Evolutionary conservation across 2,888 invertebrate species (phyloP).

Genomic region (Leptopilina myrica): DNA sequence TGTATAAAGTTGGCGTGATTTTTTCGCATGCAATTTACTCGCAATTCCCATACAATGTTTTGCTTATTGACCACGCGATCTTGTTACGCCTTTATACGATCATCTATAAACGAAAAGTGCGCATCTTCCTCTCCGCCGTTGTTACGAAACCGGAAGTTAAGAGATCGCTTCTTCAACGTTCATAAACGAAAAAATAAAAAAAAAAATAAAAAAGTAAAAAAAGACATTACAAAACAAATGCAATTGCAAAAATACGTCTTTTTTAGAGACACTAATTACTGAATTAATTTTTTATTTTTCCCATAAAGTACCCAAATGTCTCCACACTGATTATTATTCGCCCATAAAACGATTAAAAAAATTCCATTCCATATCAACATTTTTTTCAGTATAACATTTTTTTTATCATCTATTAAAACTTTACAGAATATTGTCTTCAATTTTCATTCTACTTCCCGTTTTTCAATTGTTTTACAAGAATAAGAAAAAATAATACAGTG

Average conservation of each 20-base stretch:
- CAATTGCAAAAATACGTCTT: background rate
- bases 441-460: background rate
- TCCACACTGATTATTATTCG: no score
- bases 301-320: no score
- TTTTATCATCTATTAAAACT: background rate
- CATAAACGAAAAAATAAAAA: background rate
- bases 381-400: no score
- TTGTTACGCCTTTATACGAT: conserved; percentile 52
- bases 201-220: background rate
- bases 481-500: background rate
- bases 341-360: no score
- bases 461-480: background rate
- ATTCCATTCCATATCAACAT: no score
- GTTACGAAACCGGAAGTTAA: conserved; percentile 53
- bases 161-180: background rate
- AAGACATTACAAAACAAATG: background rate
- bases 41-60: conserved; percentile 41
- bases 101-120: conserved; percentile 38
- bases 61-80: conserved; percentile 54
- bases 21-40: conserved; percentile 44
- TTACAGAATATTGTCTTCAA: background rate
- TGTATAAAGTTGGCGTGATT: conserved; percentile 52
- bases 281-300: no score
- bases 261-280: background rate
- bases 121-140: conserved; percentile 44